Evolutionary conservation across 2,113 vertebrate species (phyloP).

Genomic region (Plestiodon gilberti): DNA sequence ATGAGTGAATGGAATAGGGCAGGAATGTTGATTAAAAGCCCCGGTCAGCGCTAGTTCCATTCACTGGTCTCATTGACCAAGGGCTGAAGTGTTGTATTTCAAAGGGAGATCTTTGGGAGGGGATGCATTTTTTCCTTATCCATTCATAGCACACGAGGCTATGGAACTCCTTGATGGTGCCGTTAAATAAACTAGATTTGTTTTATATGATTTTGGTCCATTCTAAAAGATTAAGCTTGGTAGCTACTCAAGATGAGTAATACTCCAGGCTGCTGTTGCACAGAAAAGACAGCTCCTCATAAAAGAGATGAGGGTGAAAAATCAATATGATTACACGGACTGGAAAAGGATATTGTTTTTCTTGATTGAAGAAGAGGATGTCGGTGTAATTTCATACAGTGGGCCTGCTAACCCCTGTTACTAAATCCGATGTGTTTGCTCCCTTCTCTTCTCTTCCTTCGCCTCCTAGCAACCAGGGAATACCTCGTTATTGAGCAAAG

Average conservation of each 20-base stretch:
- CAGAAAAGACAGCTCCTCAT: not conserved
- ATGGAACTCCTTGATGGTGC: not conserved
- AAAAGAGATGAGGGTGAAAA: not conserved
- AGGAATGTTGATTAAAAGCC: not conserved
- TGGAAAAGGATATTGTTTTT: conserved; percentile 14
- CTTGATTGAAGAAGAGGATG: conserved; percentile 22
- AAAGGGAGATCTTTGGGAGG: too few species aligned
- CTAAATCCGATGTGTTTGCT: not conserved
- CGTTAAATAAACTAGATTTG: conserved; percentile 17
- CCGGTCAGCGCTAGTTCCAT: not conserved
- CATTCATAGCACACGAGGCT: not conserved
- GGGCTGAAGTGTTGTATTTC: not conserved
- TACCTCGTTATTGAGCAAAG: not conserved
- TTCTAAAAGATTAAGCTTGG: conserved; percentile 20
- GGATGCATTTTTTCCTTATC: fast-evolving
- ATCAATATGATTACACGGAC: conserved; percentile 17
- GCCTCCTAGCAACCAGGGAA: conserved; percentile 30
- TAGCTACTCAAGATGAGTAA: not conserved
- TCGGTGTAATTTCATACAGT: conserved; percentile 41
- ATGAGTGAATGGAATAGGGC: not conserved
- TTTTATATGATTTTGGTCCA: conserved; percentile 18
- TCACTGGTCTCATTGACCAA: not conserved
- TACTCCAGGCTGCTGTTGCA: not conserved
- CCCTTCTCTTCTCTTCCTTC: not conserved
- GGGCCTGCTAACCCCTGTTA: conserved; percentile 1